Base-by-base conservation (phyloP, 2,888 invertebrate genomes). In the Dinocampus coccinellae region DNA sequence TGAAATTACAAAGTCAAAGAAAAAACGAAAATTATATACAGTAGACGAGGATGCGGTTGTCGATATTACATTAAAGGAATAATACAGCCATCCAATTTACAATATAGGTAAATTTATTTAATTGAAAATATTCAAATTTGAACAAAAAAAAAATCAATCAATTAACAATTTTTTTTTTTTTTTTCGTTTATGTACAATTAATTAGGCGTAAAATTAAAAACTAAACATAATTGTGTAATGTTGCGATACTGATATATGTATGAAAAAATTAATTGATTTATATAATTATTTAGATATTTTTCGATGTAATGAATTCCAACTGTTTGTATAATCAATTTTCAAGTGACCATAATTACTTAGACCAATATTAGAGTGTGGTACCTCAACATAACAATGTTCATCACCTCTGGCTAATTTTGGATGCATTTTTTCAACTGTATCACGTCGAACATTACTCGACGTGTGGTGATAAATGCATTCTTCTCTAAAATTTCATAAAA, bases 321-420 rank as follows among this genome's bases (percentile, higher is more conserved):
- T 94, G 87, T 92, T 93, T 1, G 94, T 93, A 82, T 95, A 95
- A 85, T 95, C 95, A 78, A 95, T 94, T 88, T 94, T 93, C 61
- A 94, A 89, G 81, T 94, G 92, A 67, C 95, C 94, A 82, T 94
- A 94, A 80, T 92, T 92, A 82, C 93, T 94, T 73, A 94, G 88
- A 76, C 93, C 93, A 87, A 94, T 91, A 85, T 91, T 92, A 61
- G 90, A 89, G 3, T 92, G 91, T 67, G 91, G 87, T 42, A 81
- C 77, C 63, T 81, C 80, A 36, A 78, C 72, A 70, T 80, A 80
- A 60, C 79, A 79, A 65, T 73, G 72, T 33, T 76, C 76, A 11
- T 73, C 71, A 26, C 60, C 69, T 62, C 66, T 75, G 1, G 69
- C 72, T 42, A 65, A 55, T 53, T 65, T 69, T 2, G 64, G 65